phyloP scores from a whole-genome alignment of 1,140 invertebrate genomes.

The Anoplophora glabripennis region DNA sequence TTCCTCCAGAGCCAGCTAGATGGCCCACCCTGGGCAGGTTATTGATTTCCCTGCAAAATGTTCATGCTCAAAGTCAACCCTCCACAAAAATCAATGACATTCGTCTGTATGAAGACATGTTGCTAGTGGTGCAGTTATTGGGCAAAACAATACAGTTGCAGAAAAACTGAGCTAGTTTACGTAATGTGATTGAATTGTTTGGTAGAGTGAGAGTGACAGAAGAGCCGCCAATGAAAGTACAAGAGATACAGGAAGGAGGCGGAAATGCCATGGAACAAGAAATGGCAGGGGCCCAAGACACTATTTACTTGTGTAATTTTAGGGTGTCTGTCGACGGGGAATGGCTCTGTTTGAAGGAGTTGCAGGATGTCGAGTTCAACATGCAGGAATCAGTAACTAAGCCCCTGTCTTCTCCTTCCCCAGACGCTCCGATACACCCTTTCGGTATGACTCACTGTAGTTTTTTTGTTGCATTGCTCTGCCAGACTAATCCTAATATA shows the following conservation, averaged over 20 bases:
- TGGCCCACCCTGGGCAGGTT: slow-evolving; percentile 1
- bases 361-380: slow-evolving; percentile 82
- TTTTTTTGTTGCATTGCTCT: background rate
- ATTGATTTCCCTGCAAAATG: background rate
- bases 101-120: background rate
- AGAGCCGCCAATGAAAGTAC: slow-evolving; percentile 38
- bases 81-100: slow-evolving; percentile 1
- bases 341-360: slow-evolving; percentile 93
- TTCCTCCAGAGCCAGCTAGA: background rate
- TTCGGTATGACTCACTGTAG: slow-evolving; percentile 37
- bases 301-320: slow-evolving; percentile 96
- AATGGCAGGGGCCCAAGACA: slow-evolving; percentile 86
- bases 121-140: background rate
- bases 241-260: slow-evolving; percentile 34
- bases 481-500: background rate
- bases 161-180: background rate
- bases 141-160: background rate
- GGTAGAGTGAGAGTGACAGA: background rate
- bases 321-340: slow-evolving; percentile 95
- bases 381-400: slow-evolving; percentile 66
- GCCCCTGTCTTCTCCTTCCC: slow-evolving; percentile 57
- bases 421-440: slow-evolving; percentile 51
- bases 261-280: slow-evolving; percentile 56
- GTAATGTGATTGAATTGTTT: background rate
- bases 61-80: slow-evolving; percentile 4